These are phyloP conservation scores for Stegana nigrithorax DNA, from an alignment of 2,888 invertebrate species.

Conservation along the genomic window DNA sequence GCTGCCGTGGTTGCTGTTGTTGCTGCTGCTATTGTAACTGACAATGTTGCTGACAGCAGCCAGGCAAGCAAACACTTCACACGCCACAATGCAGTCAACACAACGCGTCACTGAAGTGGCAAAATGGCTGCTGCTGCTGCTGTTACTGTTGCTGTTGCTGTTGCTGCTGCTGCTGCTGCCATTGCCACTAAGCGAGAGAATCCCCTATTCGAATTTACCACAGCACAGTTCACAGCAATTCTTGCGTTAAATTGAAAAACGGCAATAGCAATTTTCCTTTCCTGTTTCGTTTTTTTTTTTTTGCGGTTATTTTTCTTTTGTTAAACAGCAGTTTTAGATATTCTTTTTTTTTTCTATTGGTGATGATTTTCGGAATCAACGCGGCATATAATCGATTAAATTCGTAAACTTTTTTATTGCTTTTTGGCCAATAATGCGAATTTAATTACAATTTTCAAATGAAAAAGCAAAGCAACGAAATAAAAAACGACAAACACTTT, in stretches of 20 bases:
- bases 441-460: no score
- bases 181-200: background rate
- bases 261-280: no score
- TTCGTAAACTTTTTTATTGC: conserved; percentile 25
- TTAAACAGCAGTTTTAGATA: conserved; percentile 24
- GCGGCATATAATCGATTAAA: conserved; percentile 57
- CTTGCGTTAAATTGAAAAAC: conserved; percentile 57
- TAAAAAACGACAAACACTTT: no score
- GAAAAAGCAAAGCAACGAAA: background rate
- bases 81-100: background rate
- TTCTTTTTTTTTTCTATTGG: no score
- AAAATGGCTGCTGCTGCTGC: background rate
- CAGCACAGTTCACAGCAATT: conserved; percentile 20
- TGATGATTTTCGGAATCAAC: conserved; percentile 43
- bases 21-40: no score
- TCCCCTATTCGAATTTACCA: no score
- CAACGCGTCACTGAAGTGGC: background rate
- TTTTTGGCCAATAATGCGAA: conserved; percentile 6
- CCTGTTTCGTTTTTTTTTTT: no score
- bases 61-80: background rate
- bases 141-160: background rate
- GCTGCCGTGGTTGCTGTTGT: conserved; percentile 26
- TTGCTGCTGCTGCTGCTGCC: background rate
- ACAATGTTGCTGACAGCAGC: background rate
- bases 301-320: conserved; percentile 15